A percentile compares a stretch with the other conserved stretches of the same genome.
phyloP scores from a whole-genome alignment of 2,113 vertebrate genomes.

The Calidris pugnax region DNA sequence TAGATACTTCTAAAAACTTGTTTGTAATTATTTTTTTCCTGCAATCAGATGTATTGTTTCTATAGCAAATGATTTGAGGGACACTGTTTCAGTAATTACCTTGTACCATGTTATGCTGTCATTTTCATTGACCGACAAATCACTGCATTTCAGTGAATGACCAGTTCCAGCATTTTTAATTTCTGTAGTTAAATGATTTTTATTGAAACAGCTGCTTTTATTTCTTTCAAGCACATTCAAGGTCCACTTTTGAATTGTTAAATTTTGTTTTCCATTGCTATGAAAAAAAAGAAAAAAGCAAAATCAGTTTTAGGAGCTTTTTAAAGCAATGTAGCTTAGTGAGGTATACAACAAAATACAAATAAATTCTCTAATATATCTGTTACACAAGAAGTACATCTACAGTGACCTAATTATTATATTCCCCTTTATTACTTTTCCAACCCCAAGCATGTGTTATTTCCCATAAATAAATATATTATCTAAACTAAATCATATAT shows the following conservation, averaged over 20 bases:
- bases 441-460: background rate
- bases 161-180: slow-evolving; percentile 34
- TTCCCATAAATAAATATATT: background rate
- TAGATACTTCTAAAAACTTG: background rate
- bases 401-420: background rate
- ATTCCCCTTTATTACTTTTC: background rate
- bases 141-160: slow-evolving; percentile 52
- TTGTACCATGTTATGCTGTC: slow-evolving; percentile 64
- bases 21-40: background rate
- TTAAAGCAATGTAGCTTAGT: background rate
- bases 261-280: slow-evolving; percentile 42
- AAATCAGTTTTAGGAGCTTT: background rate
- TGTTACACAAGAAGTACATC: background rate
- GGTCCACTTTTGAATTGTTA: slow-evolving; percentile 30
- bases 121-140: slow-evolving; percentile 2
- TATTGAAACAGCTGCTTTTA: slow-evolving; percentile 68
- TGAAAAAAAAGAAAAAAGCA: background rate
- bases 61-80: background rate
- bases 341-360: background rate
- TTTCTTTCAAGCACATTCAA: slow-evolving; percentile 67
- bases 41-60: background rate
- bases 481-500: background rate
- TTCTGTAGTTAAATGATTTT: slow-evolving; percentile 51
- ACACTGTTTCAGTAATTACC: slow-evolving; percentile 58
- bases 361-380: background rate